Percentiles rank a stretch among this genome's conserved stretches.
Conservation (phyloP, 2,113 vertebrate species). For the Ceuthmochares aereus region DNA sequence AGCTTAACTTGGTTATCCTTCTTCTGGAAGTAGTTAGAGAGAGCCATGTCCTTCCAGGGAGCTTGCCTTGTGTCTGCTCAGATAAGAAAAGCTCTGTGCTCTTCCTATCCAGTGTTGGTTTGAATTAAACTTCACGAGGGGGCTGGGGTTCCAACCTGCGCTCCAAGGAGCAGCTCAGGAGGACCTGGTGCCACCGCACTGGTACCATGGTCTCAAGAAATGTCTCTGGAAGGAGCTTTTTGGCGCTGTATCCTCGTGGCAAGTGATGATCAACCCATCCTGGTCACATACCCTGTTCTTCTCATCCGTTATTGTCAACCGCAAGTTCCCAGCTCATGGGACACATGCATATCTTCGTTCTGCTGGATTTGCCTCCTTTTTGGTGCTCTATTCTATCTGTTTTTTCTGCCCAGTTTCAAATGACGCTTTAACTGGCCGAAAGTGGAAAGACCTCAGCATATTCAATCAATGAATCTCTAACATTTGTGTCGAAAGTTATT, state of each 20-base stretch:
- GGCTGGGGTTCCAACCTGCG: neutral
- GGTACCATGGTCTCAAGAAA: neutral
- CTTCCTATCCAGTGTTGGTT: neutral
- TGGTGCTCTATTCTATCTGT: rapidly evolving
- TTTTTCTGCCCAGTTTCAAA: neutral
- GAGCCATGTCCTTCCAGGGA: neutral
- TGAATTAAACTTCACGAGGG: neutral
- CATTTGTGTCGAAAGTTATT: neutral
- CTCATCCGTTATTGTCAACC: neutral
- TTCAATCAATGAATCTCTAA: neutral
- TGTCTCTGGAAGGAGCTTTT: neutral
- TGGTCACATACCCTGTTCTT: rapidly evolving
- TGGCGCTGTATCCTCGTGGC: rapidly evolving
- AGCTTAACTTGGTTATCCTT: neutral
- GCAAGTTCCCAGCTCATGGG: neutral
- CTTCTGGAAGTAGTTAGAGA: neutral
- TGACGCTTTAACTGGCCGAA: neutral
- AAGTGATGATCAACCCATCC: neutral
- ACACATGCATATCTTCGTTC: neutral
- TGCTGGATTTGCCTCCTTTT: neutral
- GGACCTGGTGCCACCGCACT: neutral
- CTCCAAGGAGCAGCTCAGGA: neutral
- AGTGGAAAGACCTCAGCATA: neutral
- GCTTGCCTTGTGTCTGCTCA: neutral
- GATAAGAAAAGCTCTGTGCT: neutral